Base-by-base conservation (phyloP, 2,888 invertebrate genomes). In the Ganaspis brasiliensis region DNA sequence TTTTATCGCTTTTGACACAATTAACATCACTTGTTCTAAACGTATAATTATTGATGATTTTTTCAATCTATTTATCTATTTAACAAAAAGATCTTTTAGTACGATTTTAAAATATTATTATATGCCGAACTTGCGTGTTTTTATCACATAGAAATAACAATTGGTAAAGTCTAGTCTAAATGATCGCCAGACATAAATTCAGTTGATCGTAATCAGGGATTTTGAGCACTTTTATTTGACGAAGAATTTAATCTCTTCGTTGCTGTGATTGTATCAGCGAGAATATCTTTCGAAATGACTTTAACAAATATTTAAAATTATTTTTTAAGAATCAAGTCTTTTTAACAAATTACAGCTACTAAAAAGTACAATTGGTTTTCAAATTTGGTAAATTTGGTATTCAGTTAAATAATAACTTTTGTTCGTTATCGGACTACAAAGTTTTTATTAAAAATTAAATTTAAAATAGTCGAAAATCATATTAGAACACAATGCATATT, bases 171-270 rank as follows among this genome's bases (percentile, higher is more conserved):
- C n/a, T n/a, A n/a, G n/a, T n/a, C n/a, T n/a, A n/a, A n/a, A n/a
- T 37, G 63, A 37, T 21, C 14, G 21, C 40, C 37, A 63, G 26
- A 56, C 56, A 61, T 31, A 31, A 63, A 63, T 45, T 16, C 35
- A 61, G 61, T 61, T 61, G n/a, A 63, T n/a, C n/a, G 35, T 61
- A 31, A 35, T 19, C 9, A 21, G 6, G 10, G n/a, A 67, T 40
- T 67, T 67, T 67, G 67, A 67, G 67, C 67, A 67, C n/a, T 67
- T 67, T 67, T 45, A 24, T 67, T n/a, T 26, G 26, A 67, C 24
- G 45, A 49, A 45, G 24, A n/a, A 8, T 45, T 45, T 67, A n/a
- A 67, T 67, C 45, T 45, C 67, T 45, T 67, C n/a, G 67, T 67
- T 59, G 59, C 16, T 26, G n/a, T 24, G 16, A 31, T 35, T n/a